phyloP scores from a whole-genome alignment of 2,888 invertebrate genomes.

The Octonoba sinensis region DNA sequence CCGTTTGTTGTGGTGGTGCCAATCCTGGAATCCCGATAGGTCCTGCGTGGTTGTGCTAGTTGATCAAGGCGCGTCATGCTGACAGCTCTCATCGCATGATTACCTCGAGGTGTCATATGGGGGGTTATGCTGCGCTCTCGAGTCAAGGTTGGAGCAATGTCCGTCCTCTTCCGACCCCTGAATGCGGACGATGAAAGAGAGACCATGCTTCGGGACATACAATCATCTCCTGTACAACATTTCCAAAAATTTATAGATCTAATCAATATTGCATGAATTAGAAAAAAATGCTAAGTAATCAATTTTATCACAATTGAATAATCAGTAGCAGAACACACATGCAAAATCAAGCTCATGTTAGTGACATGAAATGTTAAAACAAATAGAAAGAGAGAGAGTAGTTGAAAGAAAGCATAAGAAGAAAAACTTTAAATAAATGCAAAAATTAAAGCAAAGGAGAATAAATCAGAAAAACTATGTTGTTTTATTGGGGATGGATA shows the following conservation, averaged over 20 bases:
- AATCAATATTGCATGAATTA: not conserved
- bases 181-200: slow-evolving; percentile 62
- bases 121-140: slow-evolving; percentile 73
- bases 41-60: slow-evolving; percentile 79
- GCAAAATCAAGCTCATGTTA: no score
- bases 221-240: slow-evolving; percentile 57
- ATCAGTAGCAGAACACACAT: no score
- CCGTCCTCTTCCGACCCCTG: slow-evolving; percentile 75
- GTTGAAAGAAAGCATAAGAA: no score
- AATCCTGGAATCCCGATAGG: slow-evolving; percentile 51
- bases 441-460: no score
- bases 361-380: no score
- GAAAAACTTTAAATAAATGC: no score
- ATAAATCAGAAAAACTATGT: no score
- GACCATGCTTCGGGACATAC: slow-evolving; percentile 66
- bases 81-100: slow-evolving; percentile 77
- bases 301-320: no score
- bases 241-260: not conserved
- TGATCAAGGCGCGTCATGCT: slow-evolving; percentile 94
- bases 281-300: no score
- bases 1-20: slow-evolving; percentile 16
- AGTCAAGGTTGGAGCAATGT: slow-evolving; percentile 86
- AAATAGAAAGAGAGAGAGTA: no score
- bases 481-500: no score
- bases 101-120: slow-evolving; percentile 47